Evolutionary conservation across 1,140 invertebrate genomes (phyloP), one percentile per base, ranked within the genome.

Genomic region (Sitobion miscanthi): DNA sequence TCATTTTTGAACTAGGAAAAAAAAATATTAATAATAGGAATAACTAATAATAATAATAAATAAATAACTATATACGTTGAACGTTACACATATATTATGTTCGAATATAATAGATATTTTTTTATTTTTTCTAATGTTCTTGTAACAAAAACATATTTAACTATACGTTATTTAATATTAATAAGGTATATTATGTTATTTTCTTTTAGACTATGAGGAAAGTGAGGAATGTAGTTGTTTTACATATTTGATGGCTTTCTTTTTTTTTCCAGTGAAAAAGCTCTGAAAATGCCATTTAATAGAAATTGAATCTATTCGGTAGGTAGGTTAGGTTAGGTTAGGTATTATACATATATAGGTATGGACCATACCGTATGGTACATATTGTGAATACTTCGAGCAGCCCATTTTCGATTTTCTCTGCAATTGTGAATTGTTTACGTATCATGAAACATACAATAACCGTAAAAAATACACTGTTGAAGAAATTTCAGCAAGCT

Each of bases 1-100:
- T 57, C 54, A 30, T 45, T 90, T 69, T 90, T n/a, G 89, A 90
- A 69, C 89, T 69, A 45, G 42, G n/a, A 45, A 57, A 57, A 57
- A 21, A n/a, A 69, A 35, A 88, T 9, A 49, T 9, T n/a, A 87
- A 49, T 49, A 87, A 87, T 49, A 87, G 20, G 42, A 42, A 42
- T 42, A 42, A 42, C 11, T 45, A 86, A 47, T 49, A 49, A 87
- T 85, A 52, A 52, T 52, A 52, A 42, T 83, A 83, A 83, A 83
- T 83, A 85, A 42, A 85, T 85, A 85, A 45, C 83, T 38, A 38
- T 35, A 23, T 42, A 25, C 38, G 38, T 11, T 42, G 83, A 85
- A 85, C 42, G 83, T 21, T 87, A 49, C 30, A 87, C 20, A 54
- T 23, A 54, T 87, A 87, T n/a, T n/a, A 49, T 87, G 62, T 17